phyloP scores from a whole-genome alignment of 2,113 vertebrate genomes.

The Ceyx melanurus region DNA sequence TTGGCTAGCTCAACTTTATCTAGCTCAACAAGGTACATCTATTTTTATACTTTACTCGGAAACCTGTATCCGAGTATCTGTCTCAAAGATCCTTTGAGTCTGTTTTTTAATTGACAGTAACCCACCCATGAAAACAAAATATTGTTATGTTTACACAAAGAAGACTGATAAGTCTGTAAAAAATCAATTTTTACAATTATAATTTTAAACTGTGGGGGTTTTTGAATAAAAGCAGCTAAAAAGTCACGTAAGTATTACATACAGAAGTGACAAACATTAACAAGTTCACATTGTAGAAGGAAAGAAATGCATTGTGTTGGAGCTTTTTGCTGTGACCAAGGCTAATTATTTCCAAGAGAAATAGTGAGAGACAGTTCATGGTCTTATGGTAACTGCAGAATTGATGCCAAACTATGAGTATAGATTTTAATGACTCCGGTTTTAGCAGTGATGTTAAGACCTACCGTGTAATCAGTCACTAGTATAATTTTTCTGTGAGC shows the following conservation, averaged over 20 bases:
- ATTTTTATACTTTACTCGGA: not conserved
- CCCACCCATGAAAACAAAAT: not conserved
- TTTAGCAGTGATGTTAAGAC: not conserved
- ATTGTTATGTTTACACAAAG: not conserved
- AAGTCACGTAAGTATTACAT: not conserved
- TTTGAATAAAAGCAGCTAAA: slow-evolving; percentile 10
- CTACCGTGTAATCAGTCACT: not conserved
- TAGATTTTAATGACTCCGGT: not conserved
- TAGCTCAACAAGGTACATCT: not conserved
- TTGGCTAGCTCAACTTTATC: not conserved
- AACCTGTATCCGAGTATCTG: not conserved
- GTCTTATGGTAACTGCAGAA: not conserved
- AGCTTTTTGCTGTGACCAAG: not conserved
- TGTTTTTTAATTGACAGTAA: not conserved
- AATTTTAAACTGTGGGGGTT: not conserved
- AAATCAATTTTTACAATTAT: not conserved
- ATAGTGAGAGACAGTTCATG: not conserved
- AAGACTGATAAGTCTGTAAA: not conserved
- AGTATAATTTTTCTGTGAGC: not conserved
- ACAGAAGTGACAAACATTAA: not conserved
- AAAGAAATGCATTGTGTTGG: not conserved
- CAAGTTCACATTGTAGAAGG: not conserved
- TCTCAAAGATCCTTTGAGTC: not conserved
- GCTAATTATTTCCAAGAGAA: not conserved
- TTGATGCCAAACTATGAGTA: not conserved